Evolutionary conservation across 2,113 vertebrate species (phyloP), one percentile per base, ranked within the genome.

Genomic region (Aptenodytes patagonicus): DNA sequence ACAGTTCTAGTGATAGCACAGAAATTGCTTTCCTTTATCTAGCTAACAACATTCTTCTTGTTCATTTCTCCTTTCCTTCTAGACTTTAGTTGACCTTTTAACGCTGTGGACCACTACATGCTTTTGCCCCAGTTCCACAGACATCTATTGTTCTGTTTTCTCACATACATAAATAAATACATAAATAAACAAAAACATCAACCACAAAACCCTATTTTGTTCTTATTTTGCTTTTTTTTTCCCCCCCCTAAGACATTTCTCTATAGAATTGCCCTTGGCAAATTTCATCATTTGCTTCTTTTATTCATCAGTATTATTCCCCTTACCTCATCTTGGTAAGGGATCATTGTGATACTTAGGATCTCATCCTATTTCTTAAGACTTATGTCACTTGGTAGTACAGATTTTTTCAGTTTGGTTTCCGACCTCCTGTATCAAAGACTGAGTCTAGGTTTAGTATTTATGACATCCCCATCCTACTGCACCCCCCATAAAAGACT

Each of bases 21-120:
- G 52, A 93, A 84, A 82, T 66, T 77, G 47, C 13, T 87, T 84
- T 86, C 36, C 66, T 96, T 96, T 68, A 47, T 49, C 38, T 68
- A 73, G 47, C 44, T 54, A 79, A 82, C 22, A 68, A n/a, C 22
- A 40, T 19, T 46, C 12, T 55, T 69, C 12, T 89, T 36, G 17
- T 57, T 34, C 10, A 24, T 88, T 47, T 51, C 31, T 73, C 20
- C 21, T 72, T 92, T 81, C 13, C 16, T 94, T 26, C 46, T 77
- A 77, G 52, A 72, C 38, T 91, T 46, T 16, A 62, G 16, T 25
- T 76, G 55, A 38, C 17, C 17, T 82, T 90, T 72, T 38, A 73
- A 44, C 20, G 49, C 17, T 2, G 1, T 19, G 22, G 14, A 62
- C 21, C 18, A 52, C 24, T n/a, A 21, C 14, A 13, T 17, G 19